A percentile compares a stretch with the other conserved stretches of the same genome.
Evolutionary conservation across 2,888 invertebrate species (phyloP).

Genomic region (Orchesella flavescens): DNA sequence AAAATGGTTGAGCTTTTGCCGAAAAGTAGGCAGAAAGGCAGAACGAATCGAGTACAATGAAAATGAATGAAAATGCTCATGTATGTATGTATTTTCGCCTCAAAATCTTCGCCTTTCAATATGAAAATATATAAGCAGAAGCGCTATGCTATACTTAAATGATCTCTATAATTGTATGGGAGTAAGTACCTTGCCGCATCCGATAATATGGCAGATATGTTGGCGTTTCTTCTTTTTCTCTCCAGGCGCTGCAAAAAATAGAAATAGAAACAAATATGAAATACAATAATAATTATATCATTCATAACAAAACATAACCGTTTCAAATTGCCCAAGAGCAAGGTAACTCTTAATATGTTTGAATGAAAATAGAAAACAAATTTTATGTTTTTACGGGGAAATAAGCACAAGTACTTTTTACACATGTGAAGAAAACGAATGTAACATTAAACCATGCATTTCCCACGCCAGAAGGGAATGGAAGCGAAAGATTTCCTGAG

Average conservation of each 20-base stretch:
- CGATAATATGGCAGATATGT: conserved; percentile 71
- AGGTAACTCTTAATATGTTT: conserved; percentile 31
- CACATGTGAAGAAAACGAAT: not conserved
- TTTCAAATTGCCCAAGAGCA: conserved; percentile 59
- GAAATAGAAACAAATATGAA: conserved; percentile 26
- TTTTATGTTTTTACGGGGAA: not conserved
- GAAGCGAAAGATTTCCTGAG: conserved; percentile 63
- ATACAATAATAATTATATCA: conserved; percentile 5
- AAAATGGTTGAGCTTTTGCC: conserved; percentile 29
- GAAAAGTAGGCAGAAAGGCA: no score
- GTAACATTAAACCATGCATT: conserved; percentile 4
- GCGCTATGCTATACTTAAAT: no score
- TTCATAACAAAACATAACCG: conserved; percentile 1
- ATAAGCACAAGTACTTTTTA: not conserved
- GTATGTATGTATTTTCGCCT: no score
- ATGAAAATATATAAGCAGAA: no score
- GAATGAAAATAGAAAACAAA: not conserved
- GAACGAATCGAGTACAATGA: no score
- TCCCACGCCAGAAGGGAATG: conserved; percentile 60
- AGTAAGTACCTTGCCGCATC: conserved; percentile 71
- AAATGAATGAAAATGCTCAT: no score
- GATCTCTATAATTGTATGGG: not conserved
- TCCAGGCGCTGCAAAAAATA: conserved; percentile 64
- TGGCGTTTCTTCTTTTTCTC: conserved; percentile 71
- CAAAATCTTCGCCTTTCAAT: no score